Percentiles rank a stretch among this genome's conserved stretches.
Evolutionary conservation across 2,797 vertebrate genomes (phyloP).

Genomic region (Fistularia commersonii): DNA sequence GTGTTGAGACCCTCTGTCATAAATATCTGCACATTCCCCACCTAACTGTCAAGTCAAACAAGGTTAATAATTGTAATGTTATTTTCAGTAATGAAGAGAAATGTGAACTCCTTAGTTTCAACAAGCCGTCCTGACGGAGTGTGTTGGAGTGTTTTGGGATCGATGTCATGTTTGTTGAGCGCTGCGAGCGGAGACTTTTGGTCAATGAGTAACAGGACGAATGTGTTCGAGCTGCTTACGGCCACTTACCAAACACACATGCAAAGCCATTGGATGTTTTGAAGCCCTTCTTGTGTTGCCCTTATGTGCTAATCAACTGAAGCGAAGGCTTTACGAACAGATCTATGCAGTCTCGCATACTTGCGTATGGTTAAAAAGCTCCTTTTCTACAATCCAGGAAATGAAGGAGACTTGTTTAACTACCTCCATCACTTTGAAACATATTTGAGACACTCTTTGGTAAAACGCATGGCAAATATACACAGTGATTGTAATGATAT

Average conservation of each 20-base stretch:
- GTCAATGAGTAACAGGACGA: slow-evolving; percentile 59
- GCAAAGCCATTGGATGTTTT: slow-evolving; percentile 9
- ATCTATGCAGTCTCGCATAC: too few relatives aligned
- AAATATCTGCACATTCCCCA: too few relatives aligned
- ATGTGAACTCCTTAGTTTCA: background rate
- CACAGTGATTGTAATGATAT: too few relatives aligned
- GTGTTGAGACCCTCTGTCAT: too few relatives aligned
- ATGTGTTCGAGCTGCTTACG: slow-evolving; percentile 40
- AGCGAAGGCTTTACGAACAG: background rate
- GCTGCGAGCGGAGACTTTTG: slow-evolving; percentile 33
- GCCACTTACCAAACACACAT: slow-evolving; percentile 19
- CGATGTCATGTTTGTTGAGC: slow-evolving; percentile 31
- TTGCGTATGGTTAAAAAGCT: too few relatives aligned
- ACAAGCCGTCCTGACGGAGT: background rate
- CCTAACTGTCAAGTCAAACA: too few relatives aligned
- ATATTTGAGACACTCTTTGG: too few relatives aligned
- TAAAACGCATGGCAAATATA: too few relatives aligned
- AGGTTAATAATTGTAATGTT: too few relatives aligned
- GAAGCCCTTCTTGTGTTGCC: slow-evolving; percentile 12
- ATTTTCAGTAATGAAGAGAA: background rate
- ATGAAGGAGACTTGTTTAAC: too few relatives aligned
- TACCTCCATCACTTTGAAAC: too few relatives aligned
- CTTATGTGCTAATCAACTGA: slow-evolving; percentile 12
- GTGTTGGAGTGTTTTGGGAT: slow-evolving; percentile 4
- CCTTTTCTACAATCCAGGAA: too few relatives aligned